Evolutionary conservation across 2,113 vertebrate species (phyloP), one percentile per base, ranked within the genome.

Genomic region (Hepsetus odoe): DNA sequence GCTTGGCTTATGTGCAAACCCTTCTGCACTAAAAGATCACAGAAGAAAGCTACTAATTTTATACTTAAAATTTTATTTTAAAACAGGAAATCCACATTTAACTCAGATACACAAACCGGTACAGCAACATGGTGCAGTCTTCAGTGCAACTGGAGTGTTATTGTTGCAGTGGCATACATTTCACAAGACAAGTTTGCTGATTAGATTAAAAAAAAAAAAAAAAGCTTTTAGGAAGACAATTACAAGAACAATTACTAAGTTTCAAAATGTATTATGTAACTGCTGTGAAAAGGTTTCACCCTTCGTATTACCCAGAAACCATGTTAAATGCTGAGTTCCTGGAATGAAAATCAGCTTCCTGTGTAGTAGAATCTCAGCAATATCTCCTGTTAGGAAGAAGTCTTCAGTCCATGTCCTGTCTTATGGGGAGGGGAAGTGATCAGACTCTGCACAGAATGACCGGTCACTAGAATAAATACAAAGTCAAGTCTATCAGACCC

Each of bases 1-100:
- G 59, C 58, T 16, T 38, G n/a, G 33, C 58, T 79, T 75, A 30
- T 30, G 40, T 6, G 16, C 74, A 66, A 14, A 22, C 16, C 46
- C 72, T 72, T 72, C 69, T 51, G 62, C 46, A 51, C 16, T 56
- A 73, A 38, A 62, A 66, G 13, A 22, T 28, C 35, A 53, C 24
- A 46, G 1, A 62, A 30, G 33, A 28, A 10, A 72, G 64, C 3
- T 8, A 18, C 32, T 58, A 32, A n/a, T 12, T 49, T 49, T 7
- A 38, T n/a, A 14, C 40, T 33, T 67, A 16, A 28, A 76, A 40
- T 42, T n/a, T 56, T 30, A 65, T 9, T 38, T 38, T 12, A 67
- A 14, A 75, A 5, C 49, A 18, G 28, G 13, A 22, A 62, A 55
- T 26, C 13, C 12, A 10, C 9, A 46, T n/a, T 53, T 20, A 53